Evolutionary conservation across 2,888 invertebrate genomes (phyloP).

Genomic region (Pyrochroa serraticornis): DNA sequence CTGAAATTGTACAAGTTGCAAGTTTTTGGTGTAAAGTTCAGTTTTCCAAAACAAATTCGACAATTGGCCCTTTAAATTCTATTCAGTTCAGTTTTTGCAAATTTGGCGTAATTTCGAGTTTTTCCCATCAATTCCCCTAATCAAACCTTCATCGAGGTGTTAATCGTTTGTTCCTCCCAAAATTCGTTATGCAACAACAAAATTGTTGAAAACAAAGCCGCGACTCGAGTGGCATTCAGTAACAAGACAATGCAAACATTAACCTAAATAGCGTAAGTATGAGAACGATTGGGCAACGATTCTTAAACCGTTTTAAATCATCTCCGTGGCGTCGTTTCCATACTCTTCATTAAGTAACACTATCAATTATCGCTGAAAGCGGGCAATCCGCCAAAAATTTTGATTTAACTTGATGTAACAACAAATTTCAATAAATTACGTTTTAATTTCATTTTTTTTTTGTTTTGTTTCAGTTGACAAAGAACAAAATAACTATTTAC

Average conservation of each 20-base stretch:
- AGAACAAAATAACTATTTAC: conserved; percentile 65
- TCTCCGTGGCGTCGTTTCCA: background rate
- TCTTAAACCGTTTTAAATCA: background rate
- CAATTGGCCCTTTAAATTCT: no score
- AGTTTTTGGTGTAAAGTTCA: no score
- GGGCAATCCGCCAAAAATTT: conserved; percentile 10
- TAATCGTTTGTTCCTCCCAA: background rate
- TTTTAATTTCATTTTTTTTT: conserved; percentile 8
- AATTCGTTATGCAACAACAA: conserved; percentile 13
- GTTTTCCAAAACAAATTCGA: no score
- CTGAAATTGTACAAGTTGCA: no score
- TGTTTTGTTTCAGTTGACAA: conserved; percentile 66
- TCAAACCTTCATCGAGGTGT: background rate
- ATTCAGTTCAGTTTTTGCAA: no score
- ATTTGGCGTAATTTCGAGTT: background rate
- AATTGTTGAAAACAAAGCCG: conserved; percentile 25
- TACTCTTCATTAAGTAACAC: conserved; percentile 15
- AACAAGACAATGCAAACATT: conserved; percentile 28
- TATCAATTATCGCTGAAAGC: conserved; percentile 7
- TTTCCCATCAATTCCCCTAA: background rate
- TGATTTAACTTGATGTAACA: conserved; percentile 20
- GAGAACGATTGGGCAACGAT: conserved; percentile 25
- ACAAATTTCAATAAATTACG: conserved; percentile 4
- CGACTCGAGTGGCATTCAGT: conserved; percentile 16
- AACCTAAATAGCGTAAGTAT: conserved; percentile 30